phyloP scores from a whole-genome alignment of 2,113 vertebrate species.

The Rafetus swinhoei region DNA sequence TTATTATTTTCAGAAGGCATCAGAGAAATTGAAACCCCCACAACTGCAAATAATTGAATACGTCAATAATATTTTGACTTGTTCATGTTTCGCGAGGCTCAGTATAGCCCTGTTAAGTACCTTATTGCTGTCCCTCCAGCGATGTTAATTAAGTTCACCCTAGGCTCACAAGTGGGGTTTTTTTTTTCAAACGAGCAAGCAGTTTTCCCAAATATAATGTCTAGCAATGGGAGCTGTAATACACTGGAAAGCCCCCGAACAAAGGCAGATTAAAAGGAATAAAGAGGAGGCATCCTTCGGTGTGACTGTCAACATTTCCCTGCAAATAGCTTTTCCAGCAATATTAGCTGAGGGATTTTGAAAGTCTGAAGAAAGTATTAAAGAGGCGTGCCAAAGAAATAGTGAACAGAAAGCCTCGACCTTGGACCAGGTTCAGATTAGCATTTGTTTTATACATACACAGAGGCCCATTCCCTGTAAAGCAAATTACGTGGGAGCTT shows the following conservation, averaged over 20 bases:
- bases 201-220: constrained; percentile 7
- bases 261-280: not conserved
- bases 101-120: constrained; percentile 26
- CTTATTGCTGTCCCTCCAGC: constrained; percentile 52
- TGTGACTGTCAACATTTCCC: not conserved
- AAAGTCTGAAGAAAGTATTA: not conserved
- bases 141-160: constrained; percentile 69
- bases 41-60: constrained; percentile 67
- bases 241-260: not conserved
- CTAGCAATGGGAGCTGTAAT: not conserved
- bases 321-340: not conserved
- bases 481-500: not conserved
- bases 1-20: constrained; percentile 59
- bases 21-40: constrained; percentile 61
- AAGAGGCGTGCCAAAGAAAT: not conserved
- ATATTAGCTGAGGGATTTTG: not conserved
- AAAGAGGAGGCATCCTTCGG: not conserved
- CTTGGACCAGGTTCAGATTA: accelerated
- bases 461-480: not conserved
- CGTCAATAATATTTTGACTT: constrained; percentile 65
- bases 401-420: not conserved
- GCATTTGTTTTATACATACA: not conserved
- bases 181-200: not conserved
- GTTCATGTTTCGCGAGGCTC: constrained; percentile 19
- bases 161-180: constrained; percentile 41